Percentiles rank a stretch among this genome's conserved stretches.
These are phyloP conservation scores for Crenichthys baileyi DNA, from an alignment of 2,797 vertebrate genomes.

Conservation along the genomic window DNA sequence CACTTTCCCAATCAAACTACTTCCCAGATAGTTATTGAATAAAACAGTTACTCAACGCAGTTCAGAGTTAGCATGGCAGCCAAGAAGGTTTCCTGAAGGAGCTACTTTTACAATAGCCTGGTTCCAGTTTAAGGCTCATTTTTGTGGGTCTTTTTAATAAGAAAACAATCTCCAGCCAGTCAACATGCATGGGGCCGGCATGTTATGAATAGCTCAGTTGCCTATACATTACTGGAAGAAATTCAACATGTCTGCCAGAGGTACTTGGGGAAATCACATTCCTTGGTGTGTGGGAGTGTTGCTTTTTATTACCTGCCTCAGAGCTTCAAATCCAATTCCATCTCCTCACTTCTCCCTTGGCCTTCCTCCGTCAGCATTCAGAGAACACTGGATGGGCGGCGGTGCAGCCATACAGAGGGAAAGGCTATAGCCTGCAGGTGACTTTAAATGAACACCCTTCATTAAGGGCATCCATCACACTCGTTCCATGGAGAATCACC, in stretches of 20 bases:
- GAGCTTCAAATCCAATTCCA: constrained; percentile 86
- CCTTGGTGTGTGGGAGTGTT: constrained; percentile 82
- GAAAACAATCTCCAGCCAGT: constrained; percentile 65
- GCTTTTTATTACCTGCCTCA: constrained; percentile 85
- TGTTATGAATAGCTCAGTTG: constrained; percentile 76
- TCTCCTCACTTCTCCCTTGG: constrained; percentile 78
- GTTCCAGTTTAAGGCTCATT: constrained; percentile 48
- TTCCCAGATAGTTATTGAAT: constrained; percentile 24
- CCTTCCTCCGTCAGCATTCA: constrained; percentile 67
- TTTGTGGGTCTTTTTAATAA: constrained; percentile 69
- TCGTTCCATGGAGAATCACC: constrained; percentile 58
- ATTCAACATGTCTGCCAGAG: constrained; percentile 81
- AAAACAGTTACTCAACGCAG: constrained; percentile 29
- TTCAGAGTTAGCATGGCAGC: constrained; percentile 39
- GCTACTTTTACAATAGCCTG: constrained; percentile 29
- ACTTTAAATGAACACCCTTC: constrained; percentile 80
- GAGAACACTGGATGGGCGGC: constrained; percentile 71
- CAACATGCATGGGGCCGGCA: constrained; percentile 59
- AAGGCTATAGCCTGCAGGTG: constrained; percentile 72
- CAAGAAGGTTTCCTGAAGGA: constrained; percentile 12
- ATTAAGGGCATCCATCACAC: constrained; percentile 76
- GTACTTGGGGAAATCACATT: constrained; percentile 85
- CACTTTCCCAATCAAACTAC: background rate
- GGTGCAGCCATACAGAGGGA: constrained; percentile 62
- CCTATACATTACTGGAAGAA: constrained; percentile 76